Evolutionary conservation across 2,888 invertebrate species (phyloP), one percentile per base, ranked within the genome.

Genomic region (Epicampocera succincta): DNA sequence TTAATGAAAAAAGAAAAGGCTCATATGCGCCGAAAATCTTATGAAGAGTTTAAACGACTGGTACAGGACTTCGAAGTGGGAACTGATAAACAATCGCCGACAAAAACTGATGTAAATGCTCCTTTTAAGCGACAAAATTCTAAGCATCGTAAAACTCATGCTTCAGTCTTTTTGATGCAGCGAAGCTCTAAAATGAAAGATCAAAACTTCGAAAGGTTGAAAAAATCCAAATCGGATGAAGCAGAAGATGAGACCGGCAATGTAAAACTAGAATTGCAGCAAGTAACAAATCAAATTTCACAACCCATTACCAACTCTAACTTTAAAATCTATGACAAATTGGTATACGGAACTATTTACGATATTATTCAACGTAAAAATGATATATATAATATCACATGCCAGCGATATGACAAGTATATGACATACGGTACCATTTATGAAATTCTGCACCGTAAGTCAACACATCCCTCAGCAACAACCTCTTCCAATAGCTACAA

Each of bases 361-460:
- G 91, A 91, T 83, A 91, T 91, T 33, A 90, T 91, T 40, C 91
- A 91, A 84, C 88, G 89, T 12, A 91, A 91, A 83, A 91, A 90
- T 58, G 90, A 91, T 84, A 90, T 90, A 33, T 91, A 90, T 85
- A 89, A 88, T 80, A 79, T 89, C 84, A 90, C 90, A 12, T 90
- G 89, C 84, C 90, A 90, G 75, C 90, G 90, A 73, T 91, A 91
- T 82, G 91, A 91, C 85, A 91, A 91, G 72, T 91, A 91, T 81
- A 91, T 91, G 91, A 91, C 91, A 33, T 91, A 91, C 80, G 91
- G 91, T 72, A 91, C 91, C 60, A 91, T 91, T 69, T 91, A 91
- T 84, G 91, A 91, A 85, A 91, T 91, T 83, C 78, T 91, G 46
- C 91, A 91, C 84, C 89, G 91, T 40, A 91, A 91, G 79, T 87